A percentile compares a stretch with the other conserved stretches of the same genome.
Evolutionary conservation across 2,888 invertebrate genomes (phyloP).

Genomic region (Notocelia uddmanniana): DNA sequence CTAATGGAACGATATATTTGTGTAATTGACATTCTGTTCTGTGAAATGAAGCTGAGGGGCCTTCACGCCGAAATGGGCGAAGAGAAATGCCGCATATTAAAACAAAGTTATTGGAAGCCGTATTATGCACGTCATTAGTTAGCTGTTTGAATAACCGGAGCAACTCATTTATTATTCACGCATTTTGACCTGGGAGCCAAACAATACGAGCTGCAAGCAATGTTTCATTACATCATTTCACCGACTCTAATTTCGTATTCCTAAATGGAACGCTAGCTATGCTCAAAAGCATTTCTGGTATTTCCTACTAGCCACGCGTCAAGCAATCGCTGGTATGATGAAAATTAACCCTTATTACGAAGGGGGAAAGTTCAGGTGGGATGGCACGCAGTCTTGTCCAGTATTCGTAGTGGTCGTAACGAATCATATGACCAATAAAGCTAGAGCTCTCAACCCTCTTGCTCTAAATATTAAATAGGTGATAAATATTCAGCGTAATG

Average conservation of each 20-base stretch:
- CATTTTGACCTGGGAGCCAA: slow-evolving; percentile 14
- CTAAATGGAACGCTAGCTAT: slow-evolving; percentile 42
- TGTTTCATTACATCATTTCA: slow-evolving; percentile 30
- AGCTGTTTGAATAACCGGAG: slow-evolving; percentile 11
- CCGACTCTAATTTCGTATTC: slow-evolving; percentile 42
- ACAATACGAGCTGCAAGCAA: slow-evolving; percentile 15
- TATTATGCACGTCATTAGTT: slow-evolving; percentile 30
- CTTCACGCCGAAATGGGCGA: slow-evolving; percentile 15
- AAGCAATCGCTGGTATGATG: background rate
- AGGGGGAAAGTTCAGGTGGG: background rate
- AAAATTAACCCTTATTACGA: slow-evolving; percentile 12
- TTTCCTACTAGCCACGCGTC: slow-evolving; percentile 33
- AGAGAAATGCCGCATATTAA: slow-evolving; percentile 34
- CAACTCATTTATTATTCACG: background rate
- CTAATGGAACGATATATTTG: slow-evolving; percentile 47
- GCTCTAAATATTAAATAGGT: slow-evolving; percentile 39
- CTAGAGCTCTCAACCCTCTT: slow-evolving; percentile 38
- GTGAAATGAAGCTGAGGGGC: slow-evolving; percentile 39
- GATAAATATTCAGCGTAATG: slow-evolving; percentile 41
- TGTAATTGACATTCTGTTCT: slow-evolving; percentile 44
- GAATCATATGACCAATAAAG: slow-evolving; percentile 36
- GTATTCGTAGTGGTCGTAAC: slow-evolving; percentile 22
- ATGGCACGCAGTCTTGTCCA: background rate
- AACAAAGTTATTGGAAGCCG: slow-evolving; percentile 22
- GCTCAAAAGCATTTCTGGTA: slow-evolving; percentile 42